Evolutionary conservation across 2,113 vertebrate species (phyloP).

Genomic region (Salvelinus alpinus): DNA sequence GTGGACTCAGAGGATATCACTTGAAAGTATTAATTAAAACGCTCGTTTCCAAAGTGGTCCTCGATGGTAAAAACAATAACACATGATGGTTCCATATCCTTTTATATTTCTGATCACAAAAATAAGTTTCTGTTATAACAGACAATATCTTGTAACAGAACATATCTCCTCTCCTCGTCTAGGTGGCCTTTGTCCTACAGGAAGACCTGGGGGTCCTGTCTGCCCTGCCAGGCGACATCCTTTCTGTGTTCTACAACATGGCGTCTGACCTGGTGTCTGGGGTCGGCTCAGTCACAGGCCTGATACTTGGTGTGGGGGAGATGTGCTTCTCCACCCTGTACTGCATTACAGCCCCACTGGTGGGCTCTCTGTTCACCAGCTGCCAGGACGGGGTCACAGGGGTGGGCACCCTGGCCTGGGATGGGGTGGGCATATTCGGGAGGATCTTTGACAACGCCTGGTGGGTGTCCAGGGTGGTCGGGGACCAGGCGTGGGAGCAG

Average conservation of each 20-base stretch:
- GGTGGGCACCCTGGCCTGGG: conserved; percentile 61
- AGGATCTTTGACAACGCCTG: conserved; percentile 56
- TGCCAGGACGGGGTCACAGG: conserved; percentile 66
- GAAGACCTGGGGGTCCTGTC: conserved; percentile 69
- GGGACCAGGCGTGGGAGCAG: conserved; percentile 50
- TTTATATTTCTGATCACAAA: background rate
- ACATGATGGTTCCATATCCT: background rate
- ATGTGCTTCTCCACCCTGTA: conserved; percentile 46
- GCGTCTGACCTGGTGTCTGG: conserved; percentile 60
- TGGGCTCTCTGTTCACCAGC: conserved; percentile 53
- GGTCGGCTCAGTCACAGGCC: conserved; percentile 41
- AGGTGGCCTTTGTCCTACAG: conserved; percentile 67
- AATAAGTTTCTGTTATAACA: background rate
- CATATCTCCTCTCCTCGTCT: background rate
- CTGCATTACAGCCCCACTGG: conserved; percentile 58
- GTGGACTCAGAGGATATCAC: too few species aligned
- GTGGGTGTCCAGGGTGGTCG: conserved; percentile 61
- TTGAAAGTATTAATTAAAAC: too few species aligned
- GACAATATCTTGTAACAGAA: background rate
- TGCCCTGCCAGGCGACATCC: conserved; percentile 60
- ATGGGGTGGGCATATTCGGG: conserved; percentile 57
- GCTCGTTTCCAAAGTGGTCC: too few species aligned
- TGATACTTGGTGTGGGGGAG: conserved; percentile 49
- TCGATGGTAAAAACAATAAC: too few species aligned
- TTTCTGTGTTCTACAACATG: conserved; percentile 61